phyloP scores from a whole-genome alignment of 2,797 vertebrate genomes.

The Sarcoramphus papa region DNA sequence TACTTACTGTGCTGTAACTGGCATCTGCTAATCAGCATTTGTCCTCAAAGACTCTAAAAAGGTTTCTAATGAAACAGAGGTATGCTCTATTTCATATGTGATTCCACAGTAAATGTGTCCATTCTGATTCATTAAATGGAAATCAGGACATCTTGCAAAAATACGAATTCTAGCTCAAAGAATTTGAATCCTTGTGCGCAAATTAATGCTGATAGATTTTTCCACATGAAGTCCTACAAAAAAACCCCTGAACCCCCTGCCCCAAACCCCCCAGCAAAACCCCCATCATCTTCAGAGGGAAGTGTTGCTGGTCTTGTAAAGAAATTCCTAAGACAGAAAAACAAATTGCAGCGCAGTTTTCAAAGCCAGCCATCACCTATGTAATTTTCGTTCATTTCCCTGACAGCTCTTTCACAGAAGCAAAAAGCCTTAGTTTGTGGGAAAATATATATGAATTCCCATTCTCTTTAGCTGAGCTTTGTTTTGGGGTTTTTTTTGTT shows the following conservation, averaged over 20 bases:
- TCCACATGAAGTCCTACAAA: not conserved
- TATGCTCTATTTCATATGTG: not conserved
- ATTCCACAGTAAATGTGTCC: not conserved
- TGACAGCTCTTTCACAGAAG: not conserved
- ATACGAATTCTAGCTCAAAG: not conserved
- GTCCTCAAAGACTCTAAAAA: not conserved
- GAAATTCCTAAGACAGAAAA: not conserved
- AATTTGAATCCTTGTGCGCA: not conserved
- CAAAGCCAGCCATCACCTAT: not conserved
- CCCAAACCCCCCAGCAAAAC: not conserved
- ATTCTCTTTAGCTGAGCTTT: not conserved
- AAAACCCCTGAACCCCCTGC: not conserved
- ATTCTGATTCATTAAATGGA: not conserved
- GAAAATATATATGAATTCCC: not conserved
- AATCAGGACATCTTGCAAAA: not conserved
- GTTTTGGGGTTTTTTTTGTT: not conserved
- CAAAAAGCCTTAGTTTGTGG: not conserved
- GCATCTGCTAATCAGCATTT: not conserved
- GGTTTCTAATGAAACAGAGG: not conserved
- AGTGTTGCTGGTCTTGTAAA: not conserved
- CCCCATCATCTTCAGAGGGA: not conserved
- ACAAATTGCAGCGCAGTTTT: not conserved
- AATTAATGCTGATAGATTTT: not conserved
- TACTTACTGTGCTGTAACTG: not conserved
- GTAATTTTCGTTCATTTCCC: not conserved